Conservation (phyloP, 1,140 invertebrate genomes). For the Aricia agestis region DNA sequence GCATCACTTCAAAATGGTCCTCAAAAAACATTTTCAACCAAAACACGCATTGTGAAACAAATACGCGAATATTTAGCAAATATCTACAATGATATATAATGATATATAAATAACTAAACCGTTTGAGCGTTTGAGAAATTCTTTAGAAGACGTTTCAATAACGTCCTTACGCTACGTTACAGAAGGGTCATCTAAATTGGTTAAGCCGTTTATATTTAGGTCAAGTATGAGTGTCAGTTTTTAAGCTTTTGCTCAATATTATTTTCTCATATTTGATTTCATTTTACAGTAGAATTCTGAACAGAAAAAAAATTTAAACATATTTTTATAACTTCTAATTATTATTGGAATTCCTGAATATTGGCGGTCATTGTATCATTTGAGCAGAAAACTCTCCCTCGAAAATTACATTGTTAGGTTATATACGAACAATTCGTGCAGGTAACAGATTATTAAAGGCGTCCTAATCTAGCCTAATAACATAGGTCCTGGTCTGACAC, state of each 20-base stretch:
- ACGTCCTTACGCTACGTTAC: conserved; percentile 12
- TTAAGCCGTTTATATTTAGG: conserved; percentile 33
- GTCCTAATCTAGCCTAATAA: conserved; percentile 1
- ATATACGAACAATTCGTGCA: neutral
- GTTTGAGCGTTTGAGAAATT: neutral
- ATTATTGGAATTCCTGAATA: no score
- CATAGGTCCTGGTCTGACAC: conserved; percentile 17
- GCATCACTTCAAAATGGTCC: neutral
- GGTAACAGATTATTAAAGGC: neutral
- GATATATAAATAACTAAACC: neutral
- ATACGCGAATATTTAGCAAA: neutral
- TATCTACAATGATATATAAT: neutral
- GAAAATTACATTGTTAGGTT: no score
- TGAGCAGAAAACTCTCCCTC: no score
- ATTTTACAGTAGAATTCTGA: no score
- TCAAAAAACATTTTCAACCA: no score
- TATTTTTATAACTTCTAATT: no score
- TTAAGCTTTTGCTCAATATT: neutral
- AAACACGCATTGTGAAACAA: neutral
- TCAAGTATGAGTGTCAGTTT: conserved; percentile 34
- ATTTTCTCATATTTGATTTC: neutral
- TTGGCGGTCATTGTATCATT: no score
- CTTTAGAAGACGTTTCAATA: neutral
- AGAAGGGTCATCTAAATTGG: conserved; percentile 14
- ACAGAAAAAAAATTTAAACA: no score